Evolutionary conservation across 2,797 vertebrate genomes (phyloP).

Genomic region (Chelonia mydas): DNA sequence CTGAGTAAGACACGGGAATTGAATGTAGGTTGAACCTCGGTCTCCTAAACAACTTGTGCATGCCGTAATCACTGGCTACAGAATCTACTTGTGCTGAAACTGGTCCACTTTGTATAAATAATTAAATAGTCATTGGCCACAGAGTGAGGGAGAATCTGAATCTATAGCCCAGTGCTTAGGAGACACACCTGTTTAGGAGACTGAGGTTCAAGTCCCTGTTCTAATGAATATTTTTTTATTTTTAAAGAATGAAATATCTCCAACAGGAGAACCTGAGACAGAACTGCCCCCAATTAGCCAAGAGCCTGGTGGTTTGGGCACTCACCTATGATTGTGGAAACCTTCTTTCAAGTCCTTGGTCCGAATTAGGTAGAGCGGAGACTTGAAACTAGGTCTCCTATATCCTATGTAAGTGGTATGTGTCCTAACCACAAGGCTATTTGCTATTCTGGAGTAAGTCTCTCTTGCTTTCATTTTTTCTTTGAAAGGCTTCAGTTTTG

Average conservation of each 20-base stretch:
- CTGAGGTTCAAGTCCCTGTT: not conserved
- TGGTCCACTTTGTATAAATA: not conserved
- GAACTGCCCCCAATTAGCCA: not conserved
- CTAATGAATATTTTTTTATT: not conserved
- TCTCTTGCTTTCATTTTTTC: not conserved
- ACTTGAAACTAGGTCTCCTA: not conserved
- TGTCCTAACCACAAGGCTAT: not conserved
- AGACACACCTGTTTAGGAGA: not conserved
- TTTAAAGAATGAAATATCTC: not conserved
- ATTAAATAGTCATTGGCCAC: not conserved
- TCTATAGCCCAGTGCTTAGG: no score
- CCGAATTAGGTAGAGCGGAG: not conserved
- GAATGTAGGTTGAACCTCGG: not conserved
- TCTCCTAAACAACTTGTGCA: no score
- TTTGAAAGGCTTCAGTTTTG: not conserved
- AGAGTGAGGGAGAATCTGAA: no score
- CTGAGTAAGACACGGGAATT: not conserved
- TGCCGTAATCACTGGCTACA: no score
- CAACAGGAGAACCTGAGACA: not conserved
- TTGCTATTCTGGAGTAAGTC: not conserved
- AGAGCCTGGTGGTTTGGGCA: not conserved
- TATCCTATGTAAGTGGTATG: not conserved
- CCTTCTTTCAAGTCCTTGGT: not conserved
- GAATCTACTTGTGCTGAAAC: no score
- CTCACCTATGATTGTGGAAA: not conserved